phyloP scores from a whole-genome alignment of 37 sponge, comb jelly and placozoan genomes.

The Geodia barretti region DNA sequence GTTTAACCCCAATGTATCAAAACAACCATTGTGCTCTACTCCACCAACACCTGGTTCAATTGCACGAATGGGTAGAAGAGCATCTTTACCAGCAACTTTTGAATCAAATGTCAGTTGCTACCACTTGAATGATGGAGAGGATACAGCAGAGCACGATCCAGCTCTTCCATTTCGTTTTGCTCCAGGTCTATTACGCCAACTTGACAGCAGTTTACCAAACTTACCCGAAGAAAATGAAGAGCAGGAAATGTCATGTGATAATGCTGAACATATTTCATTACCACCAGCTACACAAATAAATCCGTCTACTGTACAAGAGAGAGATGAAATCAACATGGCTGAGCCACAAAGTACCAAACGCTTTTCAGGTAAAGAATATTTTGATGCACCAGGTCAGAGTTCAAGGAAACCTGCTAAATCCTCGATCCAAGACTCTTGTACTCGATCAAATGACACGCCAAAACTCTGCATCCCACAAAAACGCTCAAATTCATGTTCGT shows the following conservation, averaged over 20 bases:
- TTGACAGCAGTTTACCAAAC: constrained; percentile 26
- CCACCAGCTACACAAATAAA: background rate
- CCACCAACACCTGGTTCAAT: constrained; percentile 14
- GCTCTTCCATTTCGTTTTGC: constrained; percentile 12
- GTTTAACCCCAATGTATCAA: background rate
- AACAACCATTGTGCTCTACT: background rate
- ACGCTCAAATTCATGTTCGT: background rate
- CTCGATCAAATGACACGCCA: background rate
- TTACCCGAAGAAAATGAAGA: constrained; percentile 17
- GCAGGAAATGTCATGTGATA: background rate
- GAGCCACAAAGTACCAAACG: background rate
- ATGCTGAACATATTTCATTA: background rate
- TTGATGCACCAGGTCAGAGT: background rate
- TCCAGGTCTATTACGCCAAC: background rate
- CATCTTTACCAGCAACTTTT: constrained; percentile 57
- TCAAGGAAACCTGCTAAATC: background rate
- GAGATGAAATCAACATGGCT: background rate
- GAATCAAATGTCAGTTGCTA: constrained; percentile 9
- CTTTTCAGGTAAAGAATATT: background rate
- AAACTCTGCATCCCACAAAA: background rate
- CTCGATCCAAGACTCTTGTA: background rate
- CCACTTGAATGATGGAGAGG: background rate
- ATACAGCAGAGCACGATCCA: background rate
- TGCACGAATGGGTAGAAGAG: constrained; percentile 50
- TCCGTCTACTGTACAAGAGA: background rate